These are phyloP conservation scores for Suncus etruscus DNA, from an alignment of 2,113 vertebrate genomes.

Conservation along the genomic window DNA sequence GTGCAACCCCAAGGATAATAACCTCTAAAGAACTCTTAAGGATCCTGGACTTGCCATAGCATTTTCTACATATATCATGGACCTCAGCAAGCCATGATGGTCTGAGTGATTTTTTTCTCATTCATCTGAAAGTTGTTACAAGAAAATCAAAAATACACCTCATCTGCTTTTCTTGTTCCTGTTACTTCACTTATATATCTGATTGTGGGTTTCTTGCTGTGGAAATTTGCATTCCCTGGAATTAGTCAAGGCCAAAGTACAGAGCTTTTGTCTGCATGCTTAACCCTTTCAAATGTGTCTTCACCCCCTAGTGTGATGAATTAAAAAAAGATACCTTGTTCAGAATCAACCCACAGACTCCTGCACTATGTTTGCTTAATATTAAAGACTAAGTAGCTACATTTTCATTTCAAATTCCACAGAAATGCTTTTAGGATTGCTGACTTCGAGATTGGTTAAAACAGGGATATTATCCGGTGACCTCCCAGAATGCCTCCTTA, in stretches of 20 bases:
- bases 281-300: slow-evolving; percentile 58
- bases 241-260: slow-evolving; percentile 72
- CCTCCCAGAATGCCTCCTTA: neutral
- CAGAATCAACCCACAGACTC: slow-evolving; percentile 25
- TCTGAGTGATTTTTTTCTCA: slow-evolving; percentile 25
- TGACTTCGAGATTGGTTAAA: slow-evolving; percentile 34
- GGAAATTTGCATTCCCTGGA: slow-evolving; percentile 78
- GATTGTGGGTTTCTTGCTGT: neutral
- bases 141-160: slow-evolving; percentile 71
- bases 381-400: slow-evolving; percentile 64
- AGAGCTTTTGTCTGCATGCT: slow-evolving; percentile 58
- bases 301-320: slow-evolving; percentile 43
- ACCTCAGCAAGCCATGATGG: slow-evolving; percentile 34
- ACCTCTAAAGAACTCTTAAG: neutral
- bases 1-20: neutral
- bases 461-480: neutral
- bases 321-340: slow-evolving; percentile 70
- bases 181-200: slow-evolving; percentile 80
- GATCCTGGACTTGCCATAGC: slow-evolving; percentile 35
- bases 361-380: slow-evolving; percentile 64
- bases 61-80: slow-evolving; percentile 50
- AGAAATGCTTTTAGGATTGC: slow-evolving; percentile 61
- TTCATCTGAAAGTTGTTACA: slow-evolving; percentile 61
- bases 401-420: slow-evolving; percentile 70
- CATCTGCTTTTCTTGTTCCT: slow-evolving; percentile 72